Evolutionary conservation across 1,140 invertebrate genomes (phyloP).

Genomic region (Drosophila dunni): DNA sequence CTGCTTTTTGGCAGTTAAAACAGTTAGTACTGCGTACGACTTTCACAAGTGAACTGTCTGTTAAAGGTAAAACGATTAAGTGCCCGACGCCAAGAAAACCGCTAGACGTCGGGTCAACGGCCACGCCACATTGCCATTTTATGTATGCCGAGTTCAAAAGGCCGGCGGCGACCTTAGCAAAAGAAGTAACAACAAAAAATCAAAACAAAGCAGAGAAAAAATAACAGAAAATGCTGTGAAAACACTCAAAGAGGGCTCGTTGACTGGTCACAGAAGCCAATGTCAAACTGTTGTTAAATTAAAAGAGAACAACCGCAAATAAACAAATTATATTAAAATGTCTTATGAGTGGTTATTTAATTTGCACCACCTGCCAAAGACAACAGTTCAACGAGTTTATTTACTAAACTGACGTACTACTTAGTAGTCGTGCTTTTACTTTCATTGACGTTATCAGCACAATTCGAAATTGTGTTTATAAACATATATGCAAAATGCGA

Average conservation of each 20-base stretch:
- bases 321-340: conserved; percentile 9
- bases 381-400: neutral
- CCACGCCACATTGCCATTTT: conserved; percentile 25
- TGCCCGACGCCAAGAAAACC: conserved; percentile 18
- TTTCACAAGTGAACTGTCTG: conserved; percentile 23
- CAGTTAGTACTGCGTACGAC: neutral
- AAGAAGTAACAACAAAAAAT: conserved; percentile 19
- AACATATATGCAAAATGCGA: conserved; percentile 24
- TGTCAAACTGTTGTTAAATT: conserved; percentile 37
- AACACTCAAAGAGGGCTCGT: conserved; percentile 30
- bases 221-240: conserved; percentile 24
- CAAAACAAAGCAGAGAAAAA: neutral
- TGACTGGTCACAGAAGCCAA: conserved; percentile 32
- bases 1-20: neutral
- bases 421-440: conserved; percentile 8
- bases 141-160: conserved; percentile 49
- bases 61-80: conserved; percentile 20
- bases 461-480: neutral
- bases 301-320: conserved; percentile 15
- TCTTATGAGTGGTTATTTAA: neutral
- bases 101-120: conserved; percentile 30
- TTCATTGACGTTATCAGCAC: conserved; percentile 30
- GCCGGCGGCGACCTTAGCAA: conserved; percentile 31
- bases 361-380: conserved; percentile 1
- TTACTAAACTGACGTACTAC: neutral